Evolutionary conservation across 2,113 vertebrate species (phyloP).

Genomic region (Sebastes schlegelii): DNA sequence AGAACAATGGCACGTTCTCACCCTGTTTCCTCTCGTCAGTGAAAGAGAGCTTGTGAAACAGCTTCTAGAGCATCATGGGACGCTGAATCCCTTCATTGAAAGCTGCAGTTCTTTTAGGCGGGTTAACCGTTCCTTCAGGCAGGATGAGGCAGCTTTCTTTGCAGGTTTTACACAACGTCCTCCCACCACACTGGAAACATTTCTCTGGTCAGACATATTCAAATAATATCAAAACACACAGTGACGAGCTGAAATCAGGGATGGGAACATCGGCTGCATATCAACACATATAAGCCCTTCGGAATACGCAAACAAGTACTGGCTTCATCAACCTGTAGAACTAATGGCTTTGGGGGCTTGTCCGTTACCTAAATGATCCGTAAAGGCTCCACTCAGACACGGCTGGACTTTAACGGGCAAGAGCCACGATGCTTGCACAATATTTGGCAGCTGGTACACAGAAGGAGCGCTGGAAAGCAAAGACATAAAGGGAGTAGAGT

Average conservation of each 20-base stretch:
- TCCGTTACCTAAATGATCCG: background rate
- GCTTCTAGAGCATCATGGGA: conserved; percentile 6
- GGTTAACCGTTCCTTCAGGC: conserved; percentile 17
- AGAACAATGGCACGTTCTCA: background rate
- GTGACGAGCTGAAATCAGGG: background rate
- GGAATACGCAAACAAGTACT: too few species aligned
- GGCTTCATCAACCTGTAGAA: background rate
- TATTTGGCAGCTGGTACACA: background rate
- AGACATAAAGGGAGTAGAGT: background rate
- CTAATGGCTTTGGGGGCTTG: background rate
- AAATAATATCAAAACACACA: conserved; percentile 20
- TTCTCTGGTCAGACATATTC: background rate
- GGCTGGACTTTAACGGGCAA: background rate
- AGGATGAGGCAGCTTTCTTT: conserved; percentile 9
- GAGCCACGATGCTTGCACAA: too few species aligned
- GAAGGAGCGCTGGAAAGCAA: background rate
- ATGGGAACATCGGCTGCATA: background rate
- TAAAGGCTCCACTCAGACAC: background rate
- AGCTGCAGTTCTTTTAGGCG: conserved; percentile 11
- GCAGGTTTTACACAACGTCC: conserved; percentile 15
- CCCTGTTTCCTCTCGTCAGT: background rate
- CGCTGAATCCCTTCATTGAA: conserved; percentile 4
- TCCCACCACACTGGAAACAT: background rate
- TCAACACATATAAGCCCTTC: background rate
- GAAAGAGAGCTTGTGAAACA: background rate